These are phyloP conservation scores for Cettia cetti DNA, from an alignment of 2,113 vertebrate species.

Conservation along the genomic window DNA sequence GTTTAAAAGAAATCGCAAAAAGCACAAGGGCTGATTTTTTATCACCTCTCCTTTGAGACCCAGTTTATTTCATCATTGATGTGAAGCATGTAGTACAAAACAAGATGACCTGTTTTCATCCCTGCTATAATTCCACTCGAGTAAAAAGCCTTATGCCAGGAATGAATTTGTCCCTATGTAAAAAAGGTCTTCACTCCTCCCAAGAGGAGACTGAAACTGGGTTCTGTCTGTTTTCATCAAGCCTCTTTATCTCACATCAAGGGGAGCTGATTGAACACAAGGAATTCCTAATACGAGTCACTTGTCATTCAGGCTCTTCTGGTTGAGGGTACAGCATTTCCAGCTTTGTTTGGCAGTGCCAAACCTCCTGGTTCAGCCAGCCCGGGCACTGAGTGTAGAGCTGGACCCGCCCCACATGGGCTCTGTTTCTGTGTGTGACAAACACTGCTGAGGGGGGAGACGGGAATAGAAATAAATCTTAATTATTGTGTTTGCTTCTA, in stretches of 20 bases:
- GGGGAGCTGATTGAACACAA: constrained; percentile 52
- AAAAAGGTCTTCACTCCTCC: constrained; percentile 25
- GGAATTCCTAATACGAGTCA: constrained; percentile 55
- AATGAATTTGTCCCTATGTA: constrained; percentile 8
- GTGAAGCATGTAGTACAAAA: constrained; percentile 37
- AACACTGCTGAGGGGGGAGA: not conserved
- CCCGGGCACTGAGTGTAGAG: not conserved
- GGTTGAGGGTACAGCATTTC: not conserved
- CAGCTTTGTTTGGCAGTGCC: not conserved
- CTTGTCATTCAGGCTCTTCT: constrained; percentile 44
- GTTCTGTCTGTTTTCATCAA: constrained; percentile 52
- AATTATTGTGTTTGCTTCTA: not conserved
- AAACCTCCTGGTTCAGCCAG: not conserved
- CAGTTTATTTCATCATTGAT: constrained; percentile 25
- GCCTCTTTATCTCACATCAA: constrained; percentile 53
- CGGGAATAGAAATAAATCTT: not conserved
- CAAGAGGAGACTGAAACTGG: constrained; percentile 14
- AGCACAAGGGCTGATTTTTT: constrained; percentile 17
- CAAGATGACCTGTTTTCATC: constrained; percentile 59
- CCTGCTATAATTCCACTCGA: not conserved
- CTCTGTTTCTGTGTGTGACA: not conserved
- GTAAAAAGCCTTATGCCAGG: not conserved
- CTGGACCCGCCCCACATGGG: not conserved
- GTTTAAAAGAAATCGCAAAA: constrained; percentile 12
- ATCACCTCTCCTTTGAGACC: constrained; percentile 45